phyloP scores from a whole-genome alignment of 2,797 vertebrate species.

The Jordanella pulchra region DNA sequence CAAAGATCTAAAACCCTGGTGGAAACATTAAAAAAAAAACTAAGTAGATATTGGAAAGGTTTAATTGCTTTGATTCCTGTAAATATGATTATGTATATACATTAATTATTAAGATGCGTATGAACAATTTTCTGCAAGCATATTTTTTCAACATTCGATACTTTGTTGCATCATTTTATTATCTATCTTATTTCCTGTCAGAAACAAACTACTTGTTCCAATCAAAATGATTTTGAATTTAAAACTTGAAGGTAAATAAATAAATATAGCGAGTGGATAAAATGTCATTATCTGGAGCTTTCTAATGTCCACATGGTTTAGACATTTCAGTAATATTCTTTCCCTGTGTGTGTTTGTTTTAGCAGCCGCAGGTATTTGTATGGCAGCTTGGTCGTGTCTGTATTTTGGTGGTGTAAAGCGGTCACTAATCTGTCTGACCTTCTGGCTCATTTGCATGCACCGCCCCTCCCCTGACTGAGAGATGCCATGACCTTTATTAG shows the following conservation, averaged over 20 bases:
- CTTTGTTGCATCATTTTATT: not conserved
- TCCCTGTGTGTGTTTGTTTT: constrained; percentile 3
- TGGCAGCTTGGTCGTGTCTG: constrained; percentile 61
- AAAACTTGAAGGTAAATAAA: not conserved
- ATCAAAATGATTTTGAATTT: not conserved
- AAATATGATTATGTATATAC: not conserved
- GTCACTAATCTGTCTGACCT: constrained; percentile 75
- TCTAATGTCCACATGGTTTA: not conserved
- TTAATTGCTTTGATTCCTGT: not conserved
- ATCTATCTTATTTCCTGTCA: not conserved
- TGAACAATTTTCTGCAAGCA: not conserved
- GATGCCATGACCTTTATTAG: constrained; percentile 78
- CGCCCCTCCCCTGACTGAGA: constrained; percentile 56
- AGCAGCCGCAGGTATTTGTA: constrained; percentile 64
- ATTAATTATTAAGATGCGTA: not conserved
- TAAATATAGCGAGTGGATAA: not conserved
- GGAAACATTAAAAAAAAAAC: not conserved
- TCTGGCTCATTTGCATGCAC: constrained; percentile 75
- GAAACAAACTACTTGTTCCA: not conserved
- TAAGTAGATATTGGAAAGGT: not conserved
- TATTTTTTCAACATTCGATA: not conserved
- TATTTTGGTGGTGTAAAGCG: constrained; percentile 65
- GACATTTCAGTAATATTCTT: constrained; percentile 1
- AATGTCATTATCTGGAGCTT: not conserved
- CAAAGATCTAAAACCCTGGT: not conserved